Percentiles rank a stretch among this genome's conserved stretches.
These are phyloP conservation scores for Brenthis ino DNA, from an alignment of 2,888 invertebrate genomes.

Conservation along the genomic window DNA sequence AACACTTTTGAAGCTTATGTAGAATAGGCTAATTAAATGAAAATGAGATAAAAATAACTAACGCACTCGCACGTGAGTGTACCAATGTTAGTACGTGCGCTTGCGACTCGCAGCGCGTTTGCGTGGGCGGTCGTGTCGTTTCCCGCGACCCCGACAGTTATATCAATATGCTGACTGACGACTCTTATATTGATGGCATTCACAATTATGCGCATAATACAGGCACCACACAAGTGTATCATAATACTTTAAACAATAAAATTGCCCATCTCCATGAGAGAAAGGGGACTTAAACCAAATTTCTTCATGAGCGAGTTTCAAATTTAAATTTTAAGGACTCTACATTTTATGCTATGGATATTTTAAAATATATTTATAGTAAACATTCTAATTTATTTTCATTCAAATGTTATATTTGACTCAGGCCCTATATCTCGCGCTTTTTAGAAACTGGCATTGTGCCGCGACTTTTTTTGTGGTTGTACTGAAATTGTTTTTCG, in stretches of 20 bases:
- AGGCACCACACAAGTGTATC: slow-evolving; percentile 31
- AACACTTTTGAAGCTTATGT: not conserved
- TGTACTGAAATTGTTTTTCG: too few species aligned
- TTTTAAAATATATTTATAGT: too few species aligned
- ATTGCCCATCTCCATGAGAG: not conserved
- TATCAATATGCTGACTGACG: slow-evolving; percentile 66
- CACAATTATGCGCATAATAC: slow-evolving; percentile 43
- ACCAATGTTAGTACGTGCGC: slow-evolving; percentile 27
- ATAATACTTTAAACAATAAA: slow-evolving; percentile 16
- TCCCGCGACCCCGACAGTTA: slow-evolving; percentile 73
- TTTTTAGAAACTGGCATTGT: too few species aligned
- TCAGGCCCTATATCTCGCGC: too few species aligned
- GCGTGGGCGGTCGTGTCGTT: slow-evolving; percentile 68
- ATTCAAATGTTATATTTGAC: too few species aligned
- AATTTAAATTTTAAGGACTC: too few species aligned
- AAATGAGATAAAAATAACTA: slow-evolving; percentile 22
- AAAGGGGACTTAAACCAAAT: slow-evolving; percentile 1
- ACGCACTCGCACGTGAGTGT: slow-evolving; percentile 48
- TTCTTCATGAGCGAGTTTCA: too few species aligned
- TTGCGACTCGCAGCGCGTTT: slow-evolving; percentile 43
- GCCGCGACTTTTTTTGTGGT: too few species aligned
- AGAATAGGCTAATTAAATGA: slow-evolving; percentile 15
- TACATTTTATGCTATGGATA: too few species aligned
- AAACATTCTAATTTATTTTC: too few species aligned
- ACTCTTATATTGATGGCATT: slow-evolving; percentile 45